These are phyloP conservation scores for Blastobasis lacticolella DNA, from an alignment of 2,888 invertebrate genomes.

Conservation along the genomic window DNA sequence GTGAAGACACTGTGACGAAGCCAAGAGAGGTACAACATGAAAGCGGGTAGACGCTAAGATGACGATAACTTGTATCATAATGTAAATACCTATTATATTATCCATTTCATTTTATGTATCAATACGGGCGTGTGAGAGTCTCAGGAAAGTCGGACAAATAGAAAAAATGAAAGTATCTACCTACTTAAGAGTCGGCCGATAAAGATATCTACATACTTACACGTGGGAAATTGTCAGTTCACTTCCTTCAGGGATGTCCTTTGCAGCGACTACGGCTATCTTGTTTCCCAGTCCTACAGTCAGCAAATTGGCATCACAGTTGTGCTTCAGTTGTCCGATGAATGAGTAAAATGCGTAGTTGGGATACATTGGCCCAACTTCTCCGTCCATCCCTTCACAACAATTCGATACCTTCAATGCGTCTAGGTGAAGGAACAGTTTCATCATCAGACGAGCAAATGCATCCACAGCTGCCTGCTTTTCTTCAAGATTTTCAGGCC, in stretches of 20 bases:
- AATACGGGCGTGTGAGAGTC: no score
- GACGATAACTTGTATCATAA: no score
- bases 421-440: constrained; percentile 11
- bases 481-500: no score
- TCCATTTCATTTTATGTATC: no score
- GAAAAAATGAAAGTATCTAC: no score
- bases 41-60: no score
- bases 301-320: constrained; percentile 22
- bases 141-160: no score
- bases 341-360: constrained; percentile 21
- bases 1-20: no score
- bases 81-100: no score
- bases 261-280: constrained; percentile 19
- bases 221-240: constrained; percentile 20
- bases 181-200: no score
- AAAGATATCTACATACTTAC: constrained; percentile 17
- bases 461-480: no score
- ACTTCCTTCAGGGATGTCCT: constrained; percentile 20
- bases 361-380: not conserved
- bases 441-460: not conserved
- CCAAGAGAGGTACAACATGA: no score
- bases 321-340: constrained; percentile 22
- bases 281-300: constrained; percentile 16
- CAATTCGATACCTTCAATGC: constrained; percentile 3
- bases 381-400: not conserved